Base-by-base conservation (phyloP, 2,797 vertebrate genomes). In the Muraenolepis orangiensis region DNA sequence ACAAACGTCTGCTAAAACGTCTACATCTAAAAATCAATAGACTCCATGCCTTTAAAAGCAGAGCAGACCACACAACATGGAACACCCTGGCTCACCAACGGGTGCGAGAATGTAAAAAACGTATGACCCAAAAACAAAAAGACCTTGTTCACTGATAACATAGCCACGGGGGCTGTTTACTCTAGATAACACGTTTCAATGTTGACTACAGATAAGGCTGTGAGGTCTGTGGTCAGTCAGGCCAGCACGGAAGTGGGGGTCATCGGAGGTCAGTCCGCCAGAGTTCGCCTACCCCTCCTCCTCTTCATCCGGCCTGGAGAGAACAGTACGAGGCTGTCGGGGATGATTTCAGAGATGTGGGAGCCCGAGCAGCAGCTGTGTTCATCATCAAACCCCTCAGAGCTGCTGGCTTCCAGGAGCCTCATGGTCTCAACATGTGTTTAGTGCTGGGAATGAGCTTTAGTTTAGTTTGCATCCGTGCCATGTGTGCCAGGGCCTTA, bases 351-450 rank as follows among this genome's bases (percentile, higher is more conserved):
- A 87, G 73, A 82, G 72, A 81, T 76, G 72, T 67, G 36, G 80
- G 80, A 86, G 80, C 67, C 28, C 72, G 73, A 76, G 80, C 80
- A 82, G 80, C 80, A 86, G 80, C 82, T 81, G 72, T 70, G 78
- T 83, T 84, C 74, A 69, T 79, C 82, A 88, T 86, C 87, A 86
- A 82, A 64, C 57, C 83, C 75, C n/a, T n/a, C 80, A 13, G 78
- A 87, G 81, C 78, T 84, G 82, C 85, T 78, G 76, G 77, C 30
- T 87, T 86, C 89, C 87, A 84, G 83, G 81, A 74, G 75, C 83
- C 90, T 90, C 87, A 74, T 73, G 77, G 79, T 74, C 38, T 80
- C 87, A 84, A 86, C 85, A 81, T 77, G 75, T 61, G 72, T 64
- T 30, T 73, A 80, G 73, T 46, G 70, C 72, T 74, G 83, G 31